Evolutionary conservation across 53 echinoderm and acorn worm species (phyloP).

Genomic region (Pentamera pediparva): DNA sequence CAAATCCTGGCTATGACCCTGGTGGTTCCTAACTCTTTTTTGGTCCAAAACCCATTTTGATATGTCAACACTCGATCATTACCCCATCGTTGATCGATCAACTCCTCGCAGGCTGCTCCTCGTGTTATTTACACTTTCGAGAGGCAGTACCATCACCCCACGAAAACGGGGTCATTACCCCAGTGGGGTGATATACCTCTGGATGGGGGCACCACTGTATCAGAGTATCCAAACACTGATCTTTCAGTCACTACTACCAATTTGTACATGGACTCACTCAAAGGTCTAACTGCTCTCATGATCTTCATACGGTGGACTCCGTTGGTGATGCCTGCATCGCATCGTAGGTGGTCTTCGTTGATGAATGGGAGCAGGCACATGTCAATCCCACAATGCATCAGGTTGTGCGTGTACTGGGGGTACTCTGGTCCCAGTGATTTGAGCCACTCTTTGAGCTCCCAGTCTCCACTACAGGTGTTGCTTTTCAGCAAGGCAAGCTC

Average conservation of each 20-base stretch:
- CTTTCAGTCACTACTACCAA: too few relatives aligned
- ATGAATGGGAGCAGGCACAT: conserved; percentile 71
- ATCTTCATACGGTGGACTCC: conserved; percentile 98
- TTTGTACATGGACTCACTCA: conserved; percentile 33
- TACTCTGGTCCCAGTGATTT: conserved; percentile 90
- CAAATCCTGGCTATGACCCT: too few relatives aligned
- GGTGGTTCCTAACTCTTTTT: too few relatives aligned
- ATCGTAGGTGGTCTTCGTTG: conserved; percentile 66
- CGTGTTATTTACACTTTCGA: too few relatives aligned
- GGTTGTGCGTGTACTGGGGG: conserved; percentile 91
- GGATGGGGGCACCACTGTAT: not conserved
- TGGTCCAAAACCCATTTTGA: too few relatives aligned
- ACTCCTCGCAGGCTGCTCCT: too few relatives aligned
- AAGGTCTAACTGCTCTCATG: conserved; percentile 60
- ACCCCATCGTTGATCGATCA: too few relatives aligned
- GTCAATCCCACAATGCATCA: conserved; percentile 93
- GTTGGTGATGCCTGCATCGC: conserved; percentile 91
- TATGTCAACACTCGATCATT: too few relatives aligned
- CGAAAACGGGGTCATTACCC: too few relatives aligned
- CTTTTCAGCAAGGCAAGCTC: conserved; percentile 76
- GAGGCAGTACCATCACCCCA: too few relatives aligned
- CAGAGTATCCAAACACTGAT: too few relatives aligned
- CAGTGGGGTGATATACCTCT: too few relatives aligned
- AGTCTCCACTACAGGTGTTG: conserved; percentile 85
- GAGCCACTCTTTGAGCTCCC: conserved; percentile 86